A percentile compares a stretch with the other conserved stretches of the same genome.
Conservation (phyloP, 2,888 invertebrate genomes). For the Prenolepis imparis region DNA sequence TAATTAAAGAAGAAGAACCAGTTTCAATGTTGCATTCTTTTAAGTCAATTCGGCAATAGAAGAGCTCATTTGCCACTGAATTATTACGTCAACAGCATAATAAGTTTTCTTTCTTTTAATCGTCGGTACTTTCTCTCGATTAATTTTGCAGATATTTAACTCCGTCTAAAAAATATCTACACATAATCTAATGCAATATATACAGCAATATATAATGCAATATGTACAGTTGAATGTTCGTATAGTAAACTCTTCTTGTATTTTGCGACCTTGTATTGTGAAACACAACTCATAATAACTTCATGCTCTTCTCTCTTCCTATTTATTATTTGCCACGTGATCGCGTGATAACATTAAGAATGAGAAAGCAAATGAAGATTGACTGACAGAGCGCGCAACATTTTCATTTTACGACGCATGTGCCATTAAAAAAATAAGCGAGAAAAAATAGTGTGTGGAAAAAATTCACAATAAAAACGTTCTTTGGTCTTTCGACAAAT, state of each 20-base stretch:
- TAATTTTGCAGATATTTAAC: not conserved
- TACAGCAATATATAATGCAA: not conserved
- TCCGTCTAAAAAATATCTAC: not conserved
- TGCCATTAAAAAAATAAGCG: not conserved
- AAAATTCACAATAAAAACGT: not conserved
- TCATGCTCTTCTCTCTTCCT: not conserved
- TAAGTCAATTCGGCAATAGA: conserved; percentile 5
- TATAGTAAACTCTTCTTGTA: not conserved
- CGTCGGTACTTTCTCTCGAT: not conserved
- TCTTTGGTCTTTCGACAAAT: not conserved
- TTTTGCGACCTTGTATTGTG: not conserved
- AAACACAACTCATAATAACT: not conserved
- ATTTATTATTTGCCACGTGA: not conserved
- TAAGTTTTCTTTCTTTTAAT: not conserved
- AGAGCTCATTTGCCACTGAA: not conserved
- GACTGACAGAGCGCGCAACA: too few relatives aligned
- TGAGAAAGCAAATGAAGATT: not conserved
- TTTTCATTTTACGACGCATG: not conserved
- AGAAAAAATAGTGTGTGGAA: not conserved
- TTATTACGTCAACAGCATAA: conserved; percentile 12
- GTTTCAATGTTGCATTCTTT: not conserved
- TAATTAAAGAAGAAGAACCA: conserved; percentile 65
- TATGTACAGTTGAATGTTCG: conserved; percentile 19
- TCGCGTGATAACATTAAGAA: not conserved
- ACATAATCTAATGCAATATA: conserved; percentile 21